phyloP scores from a whole-genome alignment of 2,797 vertebrate genomes.

The Brachyrhaphis roseni region DNA sequence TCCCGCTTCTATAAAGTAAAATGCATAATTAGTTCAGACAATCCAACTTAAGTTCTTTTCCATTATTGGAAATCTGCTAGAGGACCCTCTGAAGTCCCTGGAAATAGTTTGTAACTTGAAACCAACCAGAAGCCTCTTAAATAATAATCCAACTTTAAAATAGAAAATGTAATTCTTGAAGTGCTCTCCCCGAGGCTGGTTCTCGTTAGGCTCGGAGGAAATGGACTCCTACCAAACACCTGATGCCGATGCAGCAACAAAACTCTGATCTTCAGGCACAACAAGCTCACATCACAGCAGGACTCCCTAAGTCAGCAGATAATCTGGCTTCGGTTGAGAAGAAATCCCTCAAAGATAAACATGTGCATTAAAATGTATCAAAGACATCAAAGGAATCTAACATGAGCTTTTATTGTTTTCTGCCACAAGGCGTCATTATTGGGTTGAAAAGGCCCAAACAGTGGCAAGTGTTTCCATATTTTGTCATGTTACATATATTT shows the following conservation, averaged over 20 bases:
- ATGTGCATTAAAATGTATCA: conserved; percentile 17
- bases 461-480: background rate
- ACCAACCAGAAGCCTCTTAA: conserved; percentile 25
- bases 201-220: conserved; percentile 49
- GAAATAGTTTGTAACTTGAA: conserved; percentile 27
- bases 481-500: background rate
- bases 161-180: conserved; percentile 45
- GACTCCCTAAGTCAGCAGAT: conserved; percentile 39
- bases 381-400: conserved; percentile 15
- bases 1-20: conserved; percentile 10
- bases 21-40: conserved; percentile 16
- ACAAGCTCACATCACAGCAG: conserved; percentile 34
- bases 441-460: conserved; percentile 32
- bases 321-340: conserved; percentile 17
- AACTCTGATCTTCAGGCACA: conserved; percentile 37
- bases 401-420: conserved; percentile 34
- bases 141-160: conserved; percentile 43
- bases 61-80: conserved; percentile 9
- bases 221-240: conserved; percentile 70
- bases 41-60: background rate
- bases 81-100: conserved; percentile 8
- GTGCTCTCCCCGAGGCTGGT: conserved; percentile 39
- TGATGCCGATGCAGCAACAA: conserved; percentile 52
- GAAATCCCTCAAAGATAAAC: conserved; percentile 31
- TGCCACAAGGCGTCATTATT: conserved; percentile 72